Base-by-base conservation (phyloP, 2,888 invertebrate genomes). In the Cerastis leucographa region DNA sequence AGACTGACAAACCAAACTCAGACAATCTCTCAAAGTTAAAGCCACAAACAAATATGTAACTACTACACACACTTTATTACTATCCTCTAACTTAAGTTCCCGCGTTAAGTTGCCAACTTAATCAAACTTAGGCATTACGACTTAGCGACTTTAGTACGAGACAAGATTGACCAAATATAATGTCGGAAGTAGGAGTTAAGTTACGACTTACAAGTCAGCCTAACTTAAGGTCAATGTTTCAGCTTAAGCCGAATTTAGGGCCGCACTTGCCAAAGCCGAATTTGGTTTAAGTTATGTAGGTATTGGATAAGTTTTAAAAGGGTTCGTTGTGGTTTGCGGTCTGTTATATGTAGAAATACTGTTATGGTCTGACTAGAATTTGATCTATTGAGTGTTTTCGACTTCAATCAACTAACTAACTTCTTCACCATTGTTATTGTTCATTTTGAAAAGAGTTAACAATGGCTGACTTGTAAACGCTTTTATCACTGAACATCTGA, bases 81-180 rank as follows among this genome's bases (percentile, higher is more conserved):
- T 62, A 75, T 65, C 76, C 62, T 70, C 68, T 66, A 22, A 65
- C 61, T 44, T 70, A 76, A 88, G 80, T 88, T 86, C 46, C 64
- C 46, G 51, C 75, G 78, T 82, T 80, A 88, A 86, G 82, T 83
- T 71, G 71, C 40, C 62, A 86, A 88, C 74, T 87, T 88, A 88
- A 87, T 87, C 80, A 84, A 88, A 88, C 83, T 88, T 83, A 80
- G 85, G 76, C 71, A 76, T 85, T 81, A 79, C 62, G 69, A 70
- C 78, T 77, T 72, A 61, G 70, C 25, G 78, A 74, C 79, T 82
- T 83, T 61, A 67, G 76, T 78, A 79, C 71, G 83, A 71, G 78
- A 71, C 80, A 71, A 79, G 84, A 84, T 81, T 84, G 86, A 79
- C 88, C 88, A 76, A 83, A 74, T 85, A 85, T 76, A 69, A 77